These are phyloP conservation scores for Corythornis leucogaster DNA, from an alignment of 2,797 vertebrate genomes.

Conservation along the genomic window DNA sequence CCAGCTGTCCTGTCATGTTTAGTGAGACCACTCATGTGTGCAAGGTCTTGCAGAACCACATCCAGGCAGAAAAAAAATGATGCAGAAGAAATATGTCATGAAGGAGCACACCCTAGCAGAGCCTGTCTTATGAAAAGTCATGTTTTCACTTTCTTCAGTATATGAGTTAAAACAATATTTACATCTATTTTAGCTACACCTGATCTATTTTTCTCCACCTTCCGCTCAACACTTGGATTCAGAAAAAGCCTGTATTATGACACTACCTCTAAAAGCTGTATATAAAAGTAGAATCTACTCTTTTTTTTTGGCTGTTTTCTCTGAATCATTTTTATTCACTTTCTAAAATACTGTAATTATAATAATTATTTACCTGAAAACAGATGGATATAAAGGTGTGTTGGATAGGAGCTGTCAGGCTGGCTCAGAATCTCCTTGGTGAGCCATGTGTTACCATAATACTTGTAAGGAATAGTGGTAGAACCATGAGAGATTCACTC, in stretches of 20 bases:
- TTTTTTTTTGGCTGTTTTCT: neutral
- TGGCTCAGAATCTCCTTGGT: neutral
- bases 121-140: neutral
- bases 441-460: neutral
- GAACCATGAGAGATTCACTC: neutral
- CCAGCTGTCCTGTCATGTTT: neutral
- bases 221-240: neutral
- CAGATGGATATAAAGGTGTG: constrained; percentile 30
- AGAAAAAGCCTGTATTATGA: neutral
- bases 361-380: constrained; percentile 9
- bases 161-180: neutral
- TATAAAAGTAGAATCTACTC: neutral
- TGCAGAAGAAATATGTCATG: neutral
- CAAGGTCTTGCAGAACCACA: neutral
- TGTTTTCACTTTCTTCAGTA: neutral
- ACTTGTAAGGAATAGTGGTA: neutral
- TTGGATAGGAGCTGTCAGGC: neutral
- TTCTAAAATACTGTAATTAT: neutral
- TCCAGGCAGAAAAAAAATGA: neutral
- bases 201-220: neutral
- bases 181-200: neutral
- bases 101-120: neutral
- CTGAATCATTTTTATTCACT: neutral
- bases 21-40: neutral
- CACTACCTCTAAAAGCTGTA: neutral